Evolutionary conservation across 2,888 invertebrate species (phyloP).

Genomic region (Cyclophora punctaria): DNA sequence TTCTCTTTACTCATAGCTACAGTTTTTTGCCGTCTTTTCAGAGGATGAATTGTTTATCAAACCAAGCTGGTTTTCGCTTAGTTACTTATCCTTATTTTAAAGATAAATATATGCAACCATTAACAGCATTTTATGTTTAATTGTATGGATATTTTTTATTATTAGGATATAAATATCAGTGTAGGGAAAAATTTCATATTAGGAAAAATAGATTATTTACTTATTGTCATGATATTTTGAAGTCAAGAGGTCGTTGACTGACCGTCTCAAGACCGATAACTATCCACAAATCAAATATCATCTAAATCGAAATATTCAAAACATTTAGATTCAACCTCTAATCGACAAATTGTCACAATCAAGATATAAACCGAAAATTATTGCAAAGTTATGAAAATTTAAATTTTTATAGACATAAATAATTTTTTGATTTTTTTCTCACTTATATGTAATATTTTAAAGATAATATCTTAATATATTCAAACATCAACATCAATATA

Average conservation of each 20-base stretch:
- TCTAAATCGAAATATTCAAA: constrained; percentile 2
- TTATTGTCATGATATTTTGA: constrained; percentile 67
- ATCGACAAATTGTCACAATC: too few species aligned
- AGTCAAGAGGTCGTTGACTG: constrained; percentile 26
- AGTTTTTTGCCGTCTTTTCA: too few species aligned
- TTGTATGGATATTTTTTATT: constrained; percentile 11
- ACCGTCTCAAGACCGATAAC: constrained; percentile 18
- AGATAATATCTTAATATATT: constrained; percentile 42
- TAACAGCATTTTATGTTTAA: constrained; percentile 7
- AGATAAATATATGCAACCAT: too few species aligned
- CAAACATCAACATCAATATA: constrained; percentile 58
- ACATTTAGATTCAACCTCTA: too few species aligned
- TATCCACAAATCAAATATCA: constrained; percentile 1
- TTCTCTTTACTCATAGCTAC: too few species aligned
- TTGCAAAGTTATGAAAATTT: constrained; percentile 7
- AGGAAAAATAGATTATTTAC: constrained; percentile 56
- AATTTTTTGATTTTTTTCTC: too few species aligned
- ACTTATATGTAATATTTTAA: constrained; percentile 9
- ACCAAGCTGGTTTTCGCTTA: too few species aligned
- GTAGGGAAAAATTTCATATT: constrained; percentile 22
- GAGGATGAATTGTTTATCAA: too few species aligned
- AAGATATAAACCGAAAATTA: constrained; percentile 1
- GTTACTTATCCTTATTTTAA: too few species aligned
- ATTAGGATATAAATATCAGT: constrained; percentile 11
- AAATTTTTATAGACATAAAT: too few species aligned